Evolutionary conservation across 2,797 vertebrate genomes (phyloP), one percentile per base, ranked within the genome.

Genomic region (Rhabdomys pumilio): DNA sequence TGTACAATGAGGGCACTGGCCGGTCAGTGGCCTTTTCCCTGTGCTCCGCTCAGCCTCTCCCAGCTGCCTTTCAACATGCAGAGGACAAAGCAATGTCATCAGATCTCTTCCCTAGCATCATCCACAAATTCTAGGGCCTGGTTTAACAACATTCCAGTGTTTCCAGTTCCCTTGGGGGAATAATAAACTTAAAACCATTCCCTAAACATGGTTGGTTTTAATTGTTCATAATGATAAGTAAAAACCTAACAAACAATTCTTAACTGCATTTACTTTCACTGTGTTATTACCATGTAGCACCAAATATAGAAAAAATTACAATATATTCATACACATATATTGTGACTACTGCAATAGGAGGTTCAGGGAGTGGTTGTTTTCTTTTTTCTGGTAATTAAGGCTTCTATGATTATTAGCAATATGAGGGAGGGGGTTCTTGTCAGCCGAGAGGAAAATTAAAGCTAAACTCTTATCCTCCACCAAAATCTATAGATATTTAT

Each of bases 61-160:
- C 76, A 59, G n/a, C 92, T 91, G 91, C 61, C 93, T 97, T 89
- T 96, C 82, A 92, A 3, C 80, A 15, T 11, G 41, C 38, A 13
- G 77, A 93, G 88, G 95, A 93, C 95, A 94, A 93, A 93, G 67
- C 81, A 96, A 89, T 92, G 82, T 96, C 79, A 57, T 20, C 69
- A 29, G 1, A n/a, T 53, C 73, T 93, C 82, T 73, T 94, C 59
- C 80, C 75, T 47, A 53, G 53, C 53, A 3, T 24, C 61, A 22
- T 47, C 3, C n/a, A n/a, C 76, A 31, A 67, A 57, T 9, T 1
- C 29, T 41, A 17, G 81, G 76, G 19, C 4, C 75, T 57, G 72
- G 9, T 82, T 94, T 89, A 89, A 59, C 72, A 47, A 17, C n/a
- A 77, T 34, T 22, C 15, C 41, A 6, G 3, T 67, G 17, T 91